A percentile compares a stretch with the other conserved stretches of the same genome.
Conservation (phyloP, 2,113 vertebrate species). For the Connochaetes taurinus region DNA sequence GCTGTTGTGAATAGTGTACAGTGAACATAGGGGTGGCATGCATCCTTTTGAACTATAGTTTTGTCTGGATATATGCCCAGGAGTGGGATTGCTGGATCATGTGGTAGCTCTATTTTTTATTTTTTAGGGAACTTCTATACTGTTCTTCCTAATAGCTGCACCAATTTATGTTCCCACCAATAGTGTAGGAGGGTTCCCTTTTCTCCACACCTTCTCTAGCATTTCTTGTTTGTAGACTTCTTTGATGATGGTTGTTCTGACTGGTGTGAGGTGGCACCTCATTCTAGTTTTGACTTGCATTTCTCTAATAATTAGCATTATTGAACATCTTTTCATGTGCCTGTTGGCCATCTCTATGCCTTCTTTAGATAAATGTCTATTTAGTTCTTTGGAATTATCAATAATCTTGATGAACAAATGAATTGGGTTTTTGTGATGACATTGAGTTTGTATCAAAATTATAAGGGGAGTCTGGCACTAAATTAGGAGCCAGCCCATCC, state of each 20-base stretch:
- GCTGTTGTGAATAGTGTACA: not conserved
- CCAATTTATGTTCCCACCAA: not conserved
- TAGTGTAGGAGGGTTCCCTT: not conserved
- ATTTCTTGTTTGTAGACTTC: not conserved
- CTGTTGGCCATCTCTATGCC: not conserved
- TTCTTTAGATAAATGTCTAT: not conserved
- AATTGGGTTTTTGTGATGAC: not conserved
- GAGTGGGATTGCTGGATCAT: not conserved
- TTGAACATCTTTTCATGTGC: not conserved
- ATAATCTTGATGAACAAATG: not conserved
- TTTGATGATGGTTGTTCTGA: not conserved
- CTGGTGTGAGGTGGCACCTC: not conserved
- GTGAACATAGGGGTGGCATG: not conserved
- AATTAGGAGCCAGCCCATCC: not conserved
- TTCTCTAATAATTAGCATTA: not conserved
- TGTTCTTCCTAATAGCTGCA: not conserved
- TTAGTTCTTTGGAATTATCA: not conserved
- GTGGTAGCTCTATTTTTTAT: not conserved
- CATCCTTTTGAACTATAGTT: not conserved
- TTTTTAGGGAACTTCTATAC: not conserved
- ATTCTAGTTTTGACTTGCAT: not conserved
- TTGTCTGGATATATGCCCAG: not conserved
- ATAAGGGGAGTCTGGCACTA: not conserved
- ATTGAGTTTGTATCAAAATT: constrained; percentile 9
- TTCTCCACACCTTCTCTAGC: not conserved